phyloP scores from a whole-genome alignment of 2,888 invertebrate species.

The Liodrosophila aerea region DNA sequence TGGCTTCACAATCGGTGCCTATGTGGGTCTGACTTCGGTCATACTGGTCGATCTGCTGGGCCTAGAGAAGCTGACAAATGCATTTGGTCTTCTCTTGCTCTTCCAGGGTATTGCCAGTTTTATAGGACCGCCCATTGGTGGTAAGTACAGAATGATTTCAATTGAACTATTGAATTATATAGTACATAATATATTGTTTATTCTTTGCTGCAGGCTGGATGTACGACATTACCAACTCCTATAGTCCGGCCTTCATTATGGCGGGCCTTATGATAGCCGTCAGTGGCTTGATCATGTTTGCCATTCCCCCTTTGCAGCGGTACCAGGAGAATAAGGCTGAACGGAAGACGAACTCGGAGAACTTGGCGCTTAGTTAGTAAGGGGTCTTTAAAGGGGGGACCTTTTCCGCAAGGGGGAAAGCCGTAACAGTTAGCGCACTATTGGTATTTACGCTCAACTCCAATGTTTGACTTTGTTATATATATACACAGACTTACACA shows the following conservation, averaged over 20 bases:
- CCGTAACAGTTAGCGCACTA: neutral
- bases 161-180: neutral
- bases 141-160: constrained; percentile 83
- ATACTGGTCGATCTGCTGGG: constrained; percentile 96
- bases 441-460: constrained; percentile 14
- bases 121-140: constrained; percentile 95
- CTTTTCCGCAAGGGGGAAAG: neutral
- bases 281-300: constrained; percentile 94
- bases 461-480: constrained; percentile 22
- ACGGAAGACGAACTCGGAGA: constrained; percentile 58
- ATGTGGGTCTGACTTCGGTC: constrained; percentile 97
- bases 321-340: constrained; percentile 67
- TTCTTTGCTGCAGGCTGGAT: constrained; percentile 86
- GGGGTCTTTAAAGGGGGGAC: neutral
- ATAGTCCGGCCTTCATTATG: constrained; percentile 93
- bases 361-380: constrained; percentile 72
- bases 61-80: constrained; percentile 96
- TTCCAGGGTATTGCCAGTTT: constrained; percentile 97
- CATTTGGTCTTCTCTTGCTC: constrained; percentile 94
- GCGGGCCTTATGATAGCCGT: constrained; percentile 93
- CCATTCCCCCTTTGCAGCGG: constrained; percentile 89
- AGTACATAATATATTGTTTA: neutral
- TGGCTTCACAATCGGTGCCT: constrained; percentile 96
- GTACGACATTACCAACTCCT: constrained; percentile 89
- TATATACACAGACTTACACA: neutral